Evolutionary conservation across 2,888 invertebrate species (phyloP).

Genomic region (Aplocera efformata): DNA sequence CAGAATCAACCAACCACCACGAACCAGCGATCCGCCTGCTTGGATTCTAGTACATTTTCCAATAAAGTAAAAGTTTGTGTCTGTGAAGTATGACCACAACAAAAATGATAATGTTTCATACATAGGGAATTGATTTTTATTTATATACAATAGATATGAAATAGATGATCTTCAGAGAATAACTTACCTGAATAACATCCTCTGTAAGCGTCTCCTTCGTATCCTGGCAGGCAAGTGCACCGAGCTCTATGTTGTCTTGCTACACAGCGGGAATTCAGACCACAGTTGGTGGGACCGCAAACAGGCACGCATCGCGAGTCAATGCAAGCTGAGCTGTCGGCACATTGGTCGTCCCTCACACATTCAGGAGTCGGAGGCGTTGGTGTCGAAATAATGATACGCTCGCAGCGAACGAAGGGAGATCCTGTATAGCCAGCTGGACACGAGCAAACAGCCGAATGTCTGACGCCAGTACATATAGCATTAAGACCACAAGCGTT

Average conservation of each 20-base stretch:
- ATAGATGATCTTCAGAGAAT: no score
- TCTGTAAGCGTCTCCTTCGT: conserved; percentile 90
- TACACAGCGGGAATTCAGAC: conserved; percentile 88
- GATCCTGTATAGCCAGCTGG: conserved; percentile 88
- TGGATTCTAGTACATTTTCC: no score
- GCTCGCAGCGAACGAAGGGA: conserved; percentile 86
- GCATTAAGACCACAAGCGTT: conserved; percentile 92
- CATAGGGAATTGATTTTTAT: no score
- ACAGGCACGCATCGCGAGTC: conserved; percentile 87
- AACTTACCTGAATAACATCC: conserved; percentile 87
- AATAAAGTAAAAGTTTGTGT: no score
- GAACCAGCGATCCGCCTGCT: no score
- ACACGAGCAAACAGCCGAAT: conserved; percentile 91
- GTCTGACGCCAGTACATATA: conserved; percentile 85
- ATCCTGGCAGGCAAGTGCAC: conserved; percentile 90
- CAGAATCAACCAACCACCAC: no score
- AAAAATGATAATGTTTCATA: no score
- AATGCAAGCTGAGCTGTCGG: conserved; percentile 90
- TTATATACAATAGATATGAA: no score
- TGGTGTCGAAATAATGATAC: conserved; percentile 45
- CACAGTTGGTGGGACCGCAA: conserved; percentile 86
- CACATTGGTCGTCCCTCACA: conserved; percentile 87
- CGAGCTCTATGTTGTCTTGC: conserved; percentile 89
- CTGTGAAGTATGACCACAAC: no score
- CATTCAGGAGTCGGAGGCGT: conserved; percentile 87